phyloP scores from a whole-genome alignment of 2,888 invertebrate species.

The Trachelus tabidus region DNA sequence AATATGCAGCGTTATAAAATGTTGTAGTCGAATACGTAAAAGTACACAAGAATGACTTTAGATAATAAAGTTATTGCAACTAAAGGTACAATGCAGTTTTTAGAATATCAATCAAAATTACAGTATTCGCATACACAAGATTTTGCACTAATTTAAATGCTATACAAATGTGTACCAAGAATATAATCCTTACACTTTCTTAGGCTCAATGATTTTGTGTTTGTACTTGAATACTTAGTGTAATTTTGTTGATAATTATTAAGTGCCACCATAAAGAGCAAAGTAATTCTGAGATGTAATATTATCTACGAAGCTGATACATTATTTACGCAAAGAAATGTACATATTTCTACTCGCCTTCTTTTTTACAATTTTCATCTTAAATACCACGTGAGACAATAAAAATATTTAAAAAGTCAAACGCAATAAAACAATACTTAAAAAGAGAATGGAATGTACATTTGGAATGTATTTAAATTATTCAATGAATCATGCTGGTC shows the following conservation, averaged over 20 bases:
- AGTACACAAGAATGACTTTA: neutral
- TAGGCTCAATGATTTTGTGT: neutral
- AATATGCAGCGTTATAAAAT: neutral
- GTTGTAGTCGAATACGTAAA: neutral
- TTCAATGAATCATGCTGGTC: neutral
- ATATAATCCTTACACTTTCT: neutral
- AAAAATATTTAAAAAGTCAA: neutral
- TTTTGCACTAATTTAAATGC: neutral
- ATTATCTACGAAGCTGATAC: neutral
- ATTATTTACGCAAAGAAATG: neutral
- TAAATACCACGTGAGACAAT: neutral
- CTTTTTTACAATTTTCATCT: neutral
- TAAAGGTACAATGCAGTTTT: neutral
- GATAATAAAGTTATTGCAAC: neutral
- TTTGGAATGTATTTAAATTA: neutral
- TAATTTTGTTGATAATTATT: neutral
- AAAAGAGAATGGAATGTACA: neutral
- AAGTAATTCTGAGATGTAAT: neutral
- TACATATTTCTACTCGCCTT: neutral
- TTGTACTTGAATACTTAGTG: neutral
- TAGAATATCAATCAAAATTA: neutral
- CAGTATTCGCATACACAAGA: neutral
- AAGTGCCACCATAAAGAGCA: neutral
- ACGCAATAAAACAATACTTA: neutral
- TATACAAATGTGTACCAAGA: neutral